Conservation (phyloP, 2,888 invertebrate species). For the Hydrotaea diabolus region DNA sequence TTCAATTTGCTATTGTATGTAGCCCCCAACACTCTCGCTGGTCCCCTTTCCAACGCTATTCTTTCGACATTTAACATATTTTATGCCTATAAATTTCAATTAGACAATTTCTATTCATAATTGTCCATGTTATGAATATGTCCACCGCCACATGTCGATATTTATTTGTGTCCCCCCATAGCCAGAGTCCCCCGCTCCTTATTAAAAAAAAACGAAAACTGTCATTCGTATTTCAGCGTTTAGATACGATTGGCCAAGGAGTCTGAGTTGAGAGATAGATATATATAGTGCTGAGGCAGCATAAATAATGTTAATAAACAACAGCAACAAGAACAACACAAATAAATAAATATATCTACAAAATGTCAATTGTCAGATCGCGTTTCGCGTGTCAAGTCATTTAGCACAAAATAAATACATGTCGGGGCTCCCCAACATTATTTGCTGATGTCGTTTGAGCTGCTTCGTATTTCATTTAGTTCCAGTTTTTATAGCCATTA, state of each 20-base stretch:
- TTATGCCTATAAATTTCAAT: constrained; percentile 35
- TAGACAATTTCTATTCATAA: constrained; percentile 22
- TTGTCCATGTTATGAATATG: neutral
- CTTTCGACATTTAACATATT: constrained; percentile 19
- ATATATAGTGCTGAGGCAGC: neutral
- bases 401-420: neutral
- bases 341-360: neutral
- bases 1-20: neutral
- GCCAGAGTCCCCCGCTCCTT: neutral
- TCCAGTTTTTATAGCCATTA: constrained; percentile 7
- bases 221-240: neutral
- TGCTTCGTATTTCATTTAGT: constrained; percentile 8
- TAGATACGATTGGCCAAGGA: neutral
- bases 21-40: neutral
- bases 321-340: neutral
- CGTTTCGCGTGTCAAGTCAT: constrained; percentile 33
- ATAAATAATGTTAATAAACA: constrained; percentile 14
- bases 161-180: neutral
- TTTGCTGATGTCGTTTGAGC: neutral
- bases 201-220: too few relatives aligned
- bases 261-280: neutral
- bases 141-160: constrained; percentile 8
- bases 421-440: constrained; percentile 1
- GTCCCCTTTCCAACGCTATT: neutral
- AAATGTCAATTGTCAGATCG: constrained; percentile 27